Base-by-base conservation (phyloP, 2,113 vertebrate genomes). In the Litocranius walleri region DNA sequence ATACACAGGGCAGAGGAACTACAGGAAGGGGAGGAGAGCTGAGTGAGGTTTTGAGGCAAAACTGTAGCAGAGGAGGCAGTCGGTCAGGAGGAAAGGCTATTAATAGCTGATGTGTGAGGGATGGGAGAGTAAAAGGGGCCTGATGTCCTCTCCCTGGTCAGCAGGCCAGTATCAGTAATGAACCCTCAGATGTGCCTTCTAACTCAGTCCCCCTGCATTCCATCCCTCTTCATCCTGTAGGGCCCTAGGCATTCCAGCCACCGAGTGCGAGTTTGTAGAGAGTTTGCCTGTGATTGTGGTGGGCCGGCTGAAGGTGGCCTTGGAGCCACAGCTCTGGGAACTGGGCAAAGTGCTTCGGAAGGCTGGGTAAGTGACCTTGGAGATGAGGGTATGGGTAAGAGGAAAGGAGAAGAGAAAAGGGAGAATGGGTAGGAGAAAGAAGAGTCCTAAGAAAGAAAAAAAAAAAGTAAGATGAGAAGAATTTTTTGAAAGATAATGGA, bases 261-360 rank as follows among this genome's bases (percentile, higher is more conserved):
- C 99, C 0, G 99, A 99, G 30, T 99, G 99, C 17, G 99, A 99
- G 97, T 99, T 99, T 98, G 99, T 99, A 83, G 99, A 99, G 2
- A 98, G 98, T 17, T 97, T 99, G 81, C 99, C 99, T 0, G 99
- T 99, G 56, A 98, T 98, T 6, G 99, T 99, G 89, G 94, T 99
- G 3, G 99, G 99, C 0, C 98, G 98, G 12, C 98, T 99, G 62
- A 99, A 99, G 9, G 98, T 99, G 10, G 99, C 99, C 0, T 48
- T 99, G 95, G 99, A 99, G n/a, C 98, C 99, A 0, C 99, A 98
- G 7, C 99, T 99, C 91, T 99, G 98, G 98, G 98, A 99, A 43
- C 98, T 99, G 74, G 97, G 98, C n/a, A 98, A 95, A 74, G 97
- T 98, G 27, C 98, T 99, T 43, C 94, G 83, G n/a, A 98, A 98